Conservation (phyloP, 2,888 invertebrate species). For the Nymphalis c-album region DNA sequence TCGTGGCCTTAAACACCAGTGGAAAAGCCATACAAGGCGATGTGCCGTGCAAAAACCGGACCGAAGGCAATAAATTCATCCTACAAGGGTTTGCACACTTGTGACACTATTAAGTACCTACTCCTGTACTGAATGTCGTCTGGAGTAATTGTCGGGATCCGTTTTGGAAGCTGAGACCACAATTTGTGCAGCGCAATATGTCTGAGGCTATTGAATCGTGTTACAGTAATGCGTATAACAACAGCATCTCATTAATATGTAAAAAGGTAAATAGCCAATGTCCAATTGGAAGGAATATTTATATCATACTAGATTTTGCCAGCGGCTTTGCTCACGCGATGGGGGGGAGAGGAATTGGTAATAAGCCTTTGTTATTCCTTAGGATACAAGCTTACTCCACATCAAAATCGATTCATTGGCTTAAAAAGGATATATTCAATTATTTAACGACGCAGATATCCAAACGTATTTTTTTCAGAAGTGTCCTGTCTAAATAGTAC, state of each 20-base stretch:
- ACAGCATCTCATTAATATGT: too few species aligned
- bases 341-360: too few species aligned
- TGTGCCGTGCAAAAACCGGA: conserved; percentile 68
- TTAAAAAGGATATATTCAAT: not conserved
- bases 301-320: too few species aligned
- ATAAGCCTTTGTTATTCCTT: too few species aligned
- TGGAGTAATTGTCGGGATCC: conserved; percentile 11
- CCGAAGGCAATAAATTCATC: conserved; percentile 59
- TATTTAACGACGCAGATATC: not conserved
- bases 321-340: too few species aligned
- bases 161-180: conserved; percentile 9
- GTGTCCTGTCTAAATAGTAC: too few species aligned
- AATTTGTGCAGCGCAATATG: conserved; percentile 4
- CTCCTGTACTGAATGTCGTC: conserved; percentile 14
- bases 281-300: not conserved
- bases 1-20: conserved; percentile 37
- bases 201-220: not conserved
- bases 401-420: too few species aligned
- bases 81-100: conserved; percentile 29
- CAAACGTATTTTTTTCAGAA: too few species aligned
- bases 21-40: conserved; percentile 27
- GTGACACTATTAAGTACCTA: conserved; percentile 30
- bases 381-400: too few species aligned
- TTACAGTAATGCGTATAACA: not conserved
- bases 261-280: too few species aligned